These are phyloP conservation scores for Alexandromys fortis DNA, from an alignment of 2,113 vertebrate species.

Conservation along the genomic window DNA sequence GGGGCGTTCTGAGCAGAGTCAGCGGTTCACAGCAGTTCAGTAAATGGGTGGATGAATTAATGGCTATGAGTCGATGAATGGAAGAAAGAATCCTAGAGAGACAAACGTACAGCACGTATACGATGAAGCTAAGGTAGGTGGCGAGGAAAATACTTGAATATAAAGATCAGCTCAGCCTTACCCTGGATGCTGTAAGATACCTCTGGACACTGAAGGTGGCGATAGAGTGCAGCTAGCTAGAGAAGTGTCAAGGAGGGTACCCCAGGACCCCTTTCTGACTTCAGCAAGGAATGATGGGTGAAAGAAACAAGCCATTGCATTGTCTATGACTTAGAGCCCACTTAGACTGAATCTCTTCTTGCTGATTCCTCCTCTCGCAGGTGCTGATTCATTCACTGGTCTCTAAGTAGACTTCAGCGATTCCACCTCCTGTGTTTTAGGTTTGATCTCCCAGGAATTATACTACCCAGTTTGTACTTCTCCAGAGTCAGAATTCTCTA, in stretches of 20 bases:
- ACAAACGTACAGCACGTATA: background rate
- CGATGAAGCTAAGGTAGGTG: background rate
- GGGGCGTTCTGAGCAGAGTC: background rate
- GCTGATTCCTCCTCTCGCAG: background rate
- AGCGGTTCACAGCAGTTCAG: background rate
- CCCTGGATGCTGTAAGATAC: background rate
- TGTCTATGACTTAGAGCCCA: background rate
- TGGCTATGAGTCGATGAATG: background rate
- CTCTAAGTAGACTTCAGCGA: background rate
- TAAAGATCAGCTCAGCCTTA: background rate
- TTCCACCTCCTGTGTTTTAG: background rate
- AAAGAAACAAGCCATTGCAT: background rate
- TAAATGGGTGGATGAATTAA: background rate
- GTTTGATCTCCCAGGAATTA: slow-evolving; percentile 18
- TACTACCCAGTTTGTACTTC: background rate
- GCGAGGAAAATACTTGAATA: background rate
- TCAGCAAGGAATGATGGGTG: background rate
- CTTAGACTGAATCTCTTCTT: background rate
- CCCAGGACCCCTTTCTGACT: background rate
- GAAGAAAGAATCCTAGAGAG: background rate
- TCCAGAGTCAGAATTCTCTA: slow-evolving; percentile 45
- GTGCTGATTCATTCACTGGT: background rate
- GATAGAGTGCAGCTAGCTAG: background rate
- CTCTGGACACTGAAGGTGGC: background rate
- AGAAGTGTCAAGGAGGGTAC: background rate